These are phyloP conservation scores for Aricia agestis DNA, from an alignment of 1,140 invertebrate species.

Conservation along the genomic window DNA sequence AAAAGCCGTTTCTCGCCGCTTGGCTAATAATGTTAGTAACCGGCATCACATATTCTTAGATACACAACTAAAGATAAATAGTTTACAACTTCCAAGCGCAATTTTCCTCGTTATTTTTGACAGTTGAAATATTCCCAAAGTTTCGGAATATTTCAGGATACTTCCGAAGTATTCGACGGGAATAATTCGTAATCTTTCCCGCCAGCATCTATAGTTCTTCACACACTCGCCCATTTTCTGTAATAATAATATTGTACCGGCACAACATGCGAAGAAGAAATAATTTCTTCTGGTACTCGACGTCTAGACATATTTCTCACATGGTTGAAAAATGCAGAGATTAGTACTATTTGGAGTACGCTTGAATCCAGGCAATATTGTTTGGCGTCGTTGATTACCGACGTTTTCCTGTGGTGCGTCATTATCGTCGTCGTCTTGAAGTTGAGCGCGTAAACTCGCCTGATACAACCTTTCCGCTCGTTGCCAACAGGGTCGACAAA, in stretches of 20 bases:
- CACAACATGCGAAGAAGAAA: conserved; percentile 9
- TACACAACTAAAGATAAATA: no score
- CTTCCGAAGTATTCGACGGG: no score
- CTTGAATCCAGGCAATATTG: conserved; percentile 12
- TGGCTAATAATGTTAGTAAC: no score
- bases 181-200: no score
- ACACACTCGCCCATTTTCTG: conserved; percentile 14
- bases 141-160: no score
- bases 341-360: conserved; percentile 15
- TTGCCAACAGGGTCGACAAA: no score
- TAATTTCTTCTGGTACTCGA: conserved; percentile 1
- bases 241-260: conserved; percentile 17
- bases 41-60: no score
- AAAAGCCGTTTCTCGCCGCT: no score
- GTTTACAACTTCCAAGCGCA: no score
- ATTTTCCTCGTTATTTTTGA: no score
- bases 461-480: not conserved
- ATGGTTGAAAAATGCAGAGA: conserved; percentile 8
- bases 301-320: not conserved
- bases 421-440: conserved; percentile 7
- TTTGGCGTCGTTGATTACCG: not conserved
- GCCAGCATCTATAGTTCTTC: no score
- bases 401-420: not conserved
- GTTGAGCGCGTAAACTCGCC: conserved; percentile 15
- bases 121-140: no score